Evolutionary conservation across 2,113 vertebrate genomes (phyloP).

Genomic region (Gorsachius goisagi): DNA sequence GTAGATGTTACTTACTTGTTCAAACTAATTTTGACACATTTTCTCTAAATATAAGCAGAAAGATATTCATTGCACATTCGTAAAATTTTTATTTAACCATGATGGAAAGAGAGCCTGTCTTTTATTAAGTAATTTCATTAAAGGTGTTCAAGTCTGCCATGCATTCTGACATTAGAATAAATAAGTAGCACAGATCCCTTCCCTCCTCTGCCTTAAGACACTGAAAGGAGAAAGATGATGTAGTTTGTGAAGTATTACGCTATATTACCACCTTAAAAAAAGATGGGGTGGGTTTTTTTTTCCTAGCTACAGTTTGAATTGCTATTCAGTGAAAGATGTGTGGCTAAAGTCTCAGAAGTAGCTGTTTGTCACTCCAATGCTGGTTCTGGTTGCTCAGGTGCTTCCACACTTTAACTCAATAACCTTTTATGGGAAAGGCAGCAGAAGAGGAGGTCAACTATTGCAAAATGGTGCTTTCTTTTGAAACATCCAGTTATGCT

Average conservation of each 20-base stretch:
- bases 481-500: not conserved
- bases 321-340: not conserved
- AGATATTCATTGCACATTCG: not conserved
- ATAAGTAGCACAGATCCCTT: not conserved
- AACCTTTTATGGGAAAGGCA: not conserved
- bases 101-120: not conserved
- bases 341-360: not conserved
- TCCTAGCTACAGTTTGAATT: not conserved
- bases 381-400: not conserved
- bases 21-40: not conserved
- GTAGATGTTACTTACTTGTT: not conserved
- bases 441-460: not conserved
- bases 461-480: not conserved
- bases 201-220: not conserved
- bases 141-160: not conserved
- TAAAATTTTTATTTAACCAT: not conserved
- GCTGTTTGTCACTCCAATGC: not conserved
- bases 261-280: not conserved
- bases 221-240: not conserved
- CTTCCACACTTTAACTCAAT: too few species aligned
- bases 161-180: not conserved
- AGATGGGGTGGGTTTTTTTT: accelerated
- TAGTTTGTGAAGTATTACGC: not conserved
- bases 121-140: not conserved
- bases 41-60: not conserved